Evolutionary conservation across 1,140 invertebrate species (phyloP).

Genomic region (Bombus sylvicola): DNA sequence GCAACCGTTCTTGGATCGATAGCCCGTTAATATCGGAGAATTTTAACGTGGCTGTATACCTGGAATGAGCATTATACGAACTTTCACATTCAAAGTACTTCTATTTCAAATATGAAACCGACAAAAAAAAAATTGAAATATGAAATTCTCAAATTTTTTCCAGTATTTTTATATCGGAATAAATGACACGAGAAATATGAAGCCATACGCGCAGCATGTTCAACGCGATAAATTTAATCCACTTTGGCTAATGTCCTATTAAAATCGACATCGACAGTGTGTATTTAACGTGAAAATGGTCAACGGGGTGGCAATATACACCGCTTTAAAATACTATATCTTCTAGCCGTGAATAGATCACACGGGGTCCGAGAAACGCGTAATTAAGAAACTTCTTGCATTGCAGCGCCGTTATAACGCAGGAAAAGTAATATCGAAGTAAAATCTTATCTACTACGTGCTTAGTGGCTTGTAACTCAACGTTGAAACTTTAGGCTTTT

Average conservation of each 20-base stretch:
- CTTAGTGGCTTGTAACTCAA: neutral
- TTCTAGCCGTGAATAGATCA: constrained; percentile 28
- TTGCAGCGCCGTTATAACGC: neutral
- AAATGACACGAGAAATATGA: neutral
- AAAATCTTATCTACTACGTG: neutral
- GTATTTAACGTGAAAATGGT: neutral
- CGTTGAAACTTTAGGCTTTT: constrained; percentile 1
- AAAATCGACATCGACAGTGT: neutral
- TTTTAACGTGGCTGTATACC: neutral
- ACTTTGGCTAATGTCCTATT: neutral
- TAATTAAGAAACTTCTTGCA: constrained; percentile 50
- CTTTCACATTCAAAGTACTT: neutral
- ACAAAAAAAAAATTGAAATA: neutral
- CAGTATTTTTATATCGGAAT: neutral
- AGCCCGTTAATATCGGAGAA: neutral
- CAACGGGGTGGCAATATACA: neutral
- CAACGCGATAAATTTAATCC: neutral
- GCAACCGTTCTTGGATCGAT: neutral
- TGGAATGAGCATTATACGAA: neutral
- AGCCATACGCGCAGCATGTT: neutral
- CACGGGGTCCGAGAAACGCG: constrained; percentile 15
- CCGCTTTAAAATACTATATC: constrained; percentile 6
- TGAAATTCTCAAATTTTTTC: neutral
- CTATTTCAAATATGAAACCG: neutral
- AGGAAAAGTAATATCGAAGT: constrained; percentile 37